Percentiles rank a stretch among this genome's conserved stretches.
Evolutionary conservation across 2,888 invertebrate species (phyloP).

Genomic region (Pomacea canaliculata): DNA sequence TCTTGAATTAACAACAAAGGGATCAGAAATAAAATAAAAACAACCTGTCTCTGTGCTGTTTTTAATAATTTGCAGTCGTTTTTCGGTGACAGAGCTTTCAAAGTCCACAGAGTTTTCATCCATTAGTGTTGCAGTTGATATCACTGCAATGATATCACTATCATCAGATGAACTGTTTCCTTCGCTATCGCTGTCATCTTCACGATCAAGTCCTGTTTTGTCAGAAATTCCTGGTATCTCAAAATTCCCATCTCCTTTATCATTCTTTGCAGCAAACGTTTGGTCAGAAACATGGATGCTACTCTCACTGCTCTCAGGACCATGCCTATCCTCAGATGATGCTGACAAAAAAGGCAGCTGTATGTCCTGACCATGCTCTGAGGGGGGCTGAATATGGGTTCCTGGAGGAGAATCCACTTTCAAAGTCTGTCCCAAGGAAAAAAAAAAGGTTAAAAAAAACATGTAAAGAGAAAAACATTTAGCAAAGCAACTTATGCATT

Average conservation of each 20-base stretch:
- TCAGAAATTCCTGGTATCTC: constrained; percentile 1
- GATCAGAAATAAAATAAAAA: too few relatives aligned
- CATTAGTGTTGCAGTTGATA: constrained; percentile 10
- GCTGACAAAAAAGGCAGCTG: too few relatives aligned
- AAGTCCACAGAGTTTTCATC: constrained; percentile 21
- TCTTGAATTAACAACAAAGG: too few relatives aligned
- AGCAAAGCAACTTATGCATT: too few relatives aligned
- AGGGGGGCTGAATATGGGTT: background rate
- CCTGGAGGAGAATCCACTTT: background rate
- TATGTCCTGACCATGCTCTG: too few relatives aligned
- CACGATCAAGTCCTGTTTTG: constrained; percentile 3
- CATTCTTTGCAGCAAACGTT: background rate
- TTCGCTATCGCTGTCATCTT: constrained; percentile 29
- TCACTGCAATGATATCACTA: constrained; percentile 22
- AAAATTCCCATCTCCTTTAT: background rate
- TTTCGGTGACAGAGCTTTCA: constrained; percentile 26
- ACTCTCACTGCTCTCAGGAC: background rate
- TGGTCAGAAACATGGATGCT: background rate
- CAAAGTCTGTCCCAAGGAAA: constrained; percentile 1
- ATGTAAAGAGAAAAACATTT: too few relatives aligned
- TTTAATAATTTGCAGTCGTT: background rate
- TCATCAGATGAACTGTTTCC: constrained; percentile 26
- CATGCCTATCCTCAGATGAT: background rate
- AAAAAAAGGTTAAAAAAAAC: background rate
- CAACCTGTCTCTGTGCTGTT: too few relatives aligned